These are phyloP conservation scores for Carettochelys insculpta DNA, from an alignment of 2,113 vertebrate genomes.

Conservation along the genomic window DNA sequence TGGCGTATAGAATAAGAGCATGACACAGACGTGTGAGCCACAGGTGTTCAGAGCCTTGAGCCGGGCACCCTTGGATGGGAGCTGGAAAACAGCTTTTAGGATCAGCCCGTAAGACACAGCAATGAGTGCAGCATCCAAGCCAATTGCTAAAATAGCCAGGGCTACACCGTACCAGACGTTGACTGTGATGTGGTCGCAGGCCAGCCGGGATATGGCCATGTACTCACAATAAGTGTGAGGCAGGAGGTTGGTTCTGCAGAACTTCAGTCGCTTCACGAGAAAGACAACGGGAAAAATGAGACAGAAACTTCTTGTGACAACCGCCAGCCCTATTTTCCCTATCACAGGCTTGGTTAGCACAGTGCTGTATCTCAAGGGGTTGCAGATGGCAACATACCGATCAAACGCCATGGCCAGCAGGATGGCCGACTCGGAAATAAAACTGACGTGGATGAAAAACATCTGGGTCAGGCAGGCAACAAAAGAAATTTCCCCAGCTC, in stretches of 20 bases:
- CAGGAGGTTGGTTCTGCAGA: too few species aligned
- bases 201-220: not conserved
- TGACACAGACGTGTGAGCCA: constrained; percentile 40
- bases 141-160: constrained; percentile 44
- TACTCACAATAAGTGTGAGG: too few species aligned
- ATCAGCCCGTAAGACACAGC: constrained; percentile 30
- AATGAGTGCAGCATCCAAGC: constrained; percentile 47
- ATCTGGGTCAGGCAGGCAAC: too few species aligned
- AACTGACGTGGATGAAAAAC: too few species aligned
- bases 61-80: constrained; percentile 26
- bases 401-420: too few species aligned
- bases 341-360: constrained; percentile 44
- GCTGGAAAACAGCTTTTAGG: constrained; percentile 11
- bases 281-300: too few species aligned
- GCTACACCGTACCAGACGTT: constrained; percentile 41
- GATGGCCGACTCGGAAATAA: too few species aligned
- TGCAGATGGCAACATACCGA: too few species aligned
- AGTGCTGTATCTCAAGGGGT: too few species aligned
- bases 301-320: not conserved
- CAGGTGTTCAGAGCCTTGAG: constrained; percentile 47
- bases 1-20: constrained; percentile 37
- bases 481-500: constrained; percentile 18
- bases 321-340: constrained; percentile 18
- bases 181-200: constrained; percentile 30
- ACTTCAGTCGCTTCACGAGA: too few species aligned